Conservation (phyloP, 2,888 invertebrate species). For the Xestobium rufovillosum region DNA sequence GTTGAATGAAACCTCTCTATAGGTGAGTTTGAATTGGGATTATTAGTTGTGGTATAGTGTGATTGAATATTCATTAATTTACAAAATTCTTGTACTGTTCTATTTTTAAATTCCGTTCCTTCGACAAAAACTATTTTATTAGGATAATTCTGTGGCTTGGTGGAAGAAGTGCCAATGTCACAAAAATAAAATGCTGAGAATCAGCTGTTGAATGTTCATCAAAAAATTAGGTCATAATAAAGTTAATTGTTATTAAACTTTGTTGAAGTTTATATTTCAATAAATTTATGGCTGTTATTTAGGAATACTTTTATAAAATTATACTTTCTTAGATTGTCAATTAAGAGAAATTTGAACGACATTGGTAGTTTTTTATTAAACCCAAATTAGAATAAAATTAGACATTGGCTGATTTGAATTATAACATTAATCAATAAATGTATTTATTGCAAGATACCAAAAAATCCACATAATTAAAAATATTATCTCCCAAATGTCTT, state of each 20-base stretch:
- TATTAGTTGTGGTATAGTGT: constrained; percentile 3
- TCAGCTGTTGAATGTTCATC: constrained; percentile 3
- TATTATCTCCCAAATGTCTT: too few species aligned
- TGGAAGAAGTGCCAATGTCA: constrained; percentile 2
- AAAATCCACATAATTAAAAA: too few species aligned
- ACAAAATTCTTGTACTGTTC: background rate
- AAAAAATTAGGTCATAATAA: background rate
- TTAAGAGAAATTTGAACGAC: background rate
- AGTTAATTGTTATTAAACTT: background rate
- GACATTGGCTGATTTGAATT: too few species aligned
- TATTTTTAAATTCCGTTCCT: constrained; percentile 3
- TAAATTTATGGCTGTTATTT: background rate
- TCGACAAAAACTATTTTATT: background rate
- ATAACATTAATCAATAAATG: too few species aligned
- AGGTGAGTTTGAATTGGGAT: background rate
- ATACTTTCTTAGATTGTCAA: background rate
- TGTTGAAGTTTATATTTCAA: constrained; percentile 1
- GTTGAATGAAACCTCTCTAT: constrained; percentile 1
- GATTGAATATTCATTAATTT: background rate
- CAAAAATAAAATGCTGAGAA: background rate
- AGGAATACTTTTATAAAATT: constrained; percentile 2
- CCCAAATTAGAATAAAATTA: background rate
- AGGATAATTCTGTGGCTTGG: constrained; percentile 2
- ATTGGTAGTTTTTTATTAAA: constrained; percentile 1
- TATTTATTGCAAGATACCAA: too few species aligned